Base-by-base conservation (phyloP, 1,140 invertebrate species). In the Phymastichus coffea region DNA sequence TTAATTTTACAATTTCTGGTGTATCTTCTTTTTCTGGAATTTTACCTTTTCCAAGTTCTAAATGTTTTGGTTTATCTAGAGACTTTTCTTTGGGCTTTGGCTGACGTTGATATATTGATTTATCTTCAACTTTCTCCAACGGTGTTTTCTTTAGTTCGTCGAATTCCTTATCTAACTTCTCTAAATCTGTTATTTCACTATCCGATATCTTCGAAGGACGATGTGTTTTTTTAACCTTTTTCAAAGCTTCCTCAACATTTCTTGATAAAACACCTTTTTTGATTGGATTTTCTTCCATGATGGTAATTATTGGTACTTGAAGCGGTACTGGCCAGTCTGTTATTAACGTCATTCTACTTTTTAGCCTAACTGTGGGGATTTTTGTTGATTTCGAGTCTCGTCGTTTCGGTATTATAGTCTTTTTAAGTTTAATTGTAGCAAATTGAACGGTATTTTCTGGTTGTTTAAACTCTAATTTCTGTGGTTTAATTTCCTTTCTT, bases 241-340 rank as follows among this genome's bases (percentile, higher is more conserved):
- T 83, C 67, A n/a, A n/a, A 2, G 87, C 87, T 77, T 89, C 88
- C 73, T 85, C 82, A 0, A 86, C 76, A 74, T 88, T 90, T 75
- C 88, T 79, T 1, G 87, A 88, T 17, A 90, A 63, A 58, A 86
- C 82, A 23, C 88, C 88, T 68, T 81, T 79, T 74, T 88, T 81
- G 15, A 80, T 78, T 59, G 77, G 75, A 66, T 84, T 81, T 66
- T 84, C 81, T 66, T 82, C 80, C 1, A 86, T 56, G 46, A 70
- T 68, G 14, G 76, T 80, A 15, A 86, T 76, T 15, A 72, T 54
- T 2, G 83, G 81, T 57, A 77, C 78, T 30, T 81, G 69, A 60
- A 83, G 69, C 62, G 76, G 63, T 57, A 86, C 80, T 19, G 86
- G 86, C 79, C 85, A 88, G 57, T 86, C 82, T 35, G 73, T 77